These are phyloP conservation scores for Enteromius mattozi DNA, from an alignment of 2,797 vertebrate genomes.

Conservation along the genomic window DNA sequence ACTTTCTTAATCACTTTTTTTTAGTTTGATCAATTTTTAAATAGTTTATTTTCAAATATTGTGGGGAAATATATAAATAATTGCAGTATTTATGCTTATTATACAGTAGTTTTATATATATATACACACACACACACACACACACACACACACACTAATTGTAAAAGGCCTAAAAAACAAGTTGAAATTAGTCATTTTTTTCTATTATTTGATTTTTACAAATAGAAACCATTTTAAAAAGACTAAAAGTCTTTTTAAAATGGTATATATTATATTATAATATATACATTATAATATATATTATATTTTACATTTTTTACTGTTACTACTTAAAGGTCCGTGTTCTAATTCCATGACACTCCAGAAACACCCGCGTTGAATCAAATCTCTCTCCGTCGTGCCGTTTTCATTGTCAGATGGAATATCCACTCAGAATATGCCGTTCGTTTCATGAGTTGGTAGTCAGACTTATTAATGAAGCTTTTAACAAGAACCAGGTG, in stretches of 20 bases:
- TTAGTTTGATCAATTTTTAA: neutral
- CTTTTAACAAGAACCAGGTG: constrained; percentile 11
- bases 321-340: neutral
- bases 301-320: no score
- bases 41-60: no score
- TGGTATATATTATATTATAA: no score
- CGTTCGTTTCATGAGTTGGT: neutral
- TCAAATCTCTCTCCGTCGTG: neutral
- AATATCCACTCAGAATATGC: neutral
- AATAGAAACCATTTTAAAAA: neutral
- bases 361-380: neutral
- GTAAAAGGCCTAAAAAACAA: no score
- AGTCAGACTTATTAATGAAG: constrained; percentile 24
- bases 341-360: neutral
- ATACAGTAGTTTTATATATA: no score
- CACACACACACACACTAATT: no score
- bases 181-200: no score
- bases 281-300: no score
- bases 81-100: no score
- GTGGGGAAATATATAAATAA: no score
- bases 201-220: neutral
- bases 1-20: neutral
- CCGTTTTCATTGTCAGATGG: neutral
- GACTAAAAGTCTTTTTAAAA: neutral
- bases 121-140: no score